phyloP scores from a whole-genome alignment of 92 coral and sea anemone species.

The Zoanthus solanderi region DNA sequence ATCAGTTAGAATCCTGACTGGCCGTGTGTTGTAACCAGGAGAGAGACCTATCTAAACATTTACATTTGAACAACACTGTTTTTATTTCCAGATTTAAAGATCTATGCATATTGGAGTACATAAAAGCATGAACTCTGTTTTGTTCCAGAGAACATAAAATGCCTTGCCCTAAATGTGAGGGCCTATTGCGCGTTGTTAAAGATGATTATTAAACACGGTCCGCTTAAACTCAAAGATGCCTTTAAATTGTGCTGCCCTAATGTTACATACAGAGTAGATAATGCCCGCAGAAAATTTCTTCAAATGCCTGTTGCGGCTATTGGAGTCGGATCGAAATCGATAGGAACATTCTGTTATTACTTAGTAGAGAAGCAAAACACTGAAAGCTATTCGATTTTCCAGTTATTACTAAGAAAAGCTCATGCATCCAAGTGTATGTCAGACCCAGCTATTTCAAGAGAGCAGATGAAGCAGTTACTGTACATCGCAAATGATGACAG shows the following conservation, averaged over 20 bases:
- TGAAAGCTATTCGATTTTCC: constrained; percentile 36
- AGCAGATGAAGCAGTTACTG: constrained; percentile 27
- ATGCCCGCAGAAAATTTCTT: constrained; percentile 65
- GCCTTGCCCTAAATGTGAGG: constrained; percentile 52
- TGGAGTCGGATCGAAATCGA: constrained; percentile 51
- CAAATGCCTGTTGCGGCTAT: constrained; percentile 54
- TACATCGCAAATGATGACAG: constrained; percentile 26
- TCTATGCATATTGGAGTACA: constrained; percentile 45
- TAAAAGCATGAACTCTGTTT: constrained; percentile 26
- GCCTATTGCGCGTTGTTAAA: constrained; percentile 50
- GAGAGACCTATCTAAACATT: constrained; percentile 43
- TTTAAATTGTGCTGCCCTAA: constrained; percentile 58
- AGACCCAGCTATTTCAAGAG: constrained; percentile 30
- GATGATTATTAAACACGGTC: constrained; percentile 52
- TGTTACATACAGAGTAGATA: constrained; percentile 51
- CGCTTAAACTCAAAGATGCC: constrained; percentile 60
- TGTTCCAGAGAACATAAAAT: constrained; percentile 50
- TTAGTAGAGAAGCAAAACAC: constrained; percentile 40
- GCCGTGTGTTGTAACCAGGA: constrained; percentile 31
- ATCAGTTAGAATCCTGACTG: constrained; percentile 15
- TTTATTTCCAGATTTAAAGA: constrained; percentile 56
- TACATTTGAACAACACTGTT: constrained; percentile 36
- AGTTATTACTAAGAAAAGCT: constrained; percentile 40
- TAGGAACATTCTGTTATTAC: constrained; percentile 40
- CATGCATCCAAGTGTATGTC: constrained; percentile 11